These are phyloP conservation scores for Nineta flava DNA, from an alignment of 2,888 invertebrate species.

Conservation along the genomic window DNA sequence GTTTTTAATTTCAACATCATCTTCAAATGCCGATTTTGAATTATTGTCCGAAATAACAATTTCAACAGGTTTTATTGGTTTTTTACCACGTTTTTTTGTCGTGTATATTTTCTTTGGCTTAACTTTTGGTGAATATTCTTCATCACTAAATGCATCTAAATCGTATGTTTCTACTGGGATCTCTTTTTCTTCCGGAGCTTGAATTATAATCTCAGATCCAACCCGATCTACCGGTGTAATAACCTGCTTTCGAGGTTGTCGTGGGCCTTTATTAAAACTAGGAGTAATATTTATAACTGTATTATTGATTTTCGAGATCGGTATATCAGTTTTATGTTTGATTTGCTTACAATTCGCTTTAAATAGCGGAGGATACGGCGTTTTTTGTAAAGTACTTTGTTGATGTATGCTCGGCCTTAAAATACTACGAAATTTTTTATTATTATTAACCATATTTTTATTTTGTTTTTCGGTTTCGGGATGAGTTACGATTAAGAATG, in stretches of 20 bases:
- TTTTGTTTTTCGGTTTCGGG: not conserved
- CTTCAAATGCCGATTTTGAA: not conserved
- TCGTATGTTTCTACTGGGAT: constrained; percentile 2
- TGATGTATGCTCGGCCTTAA: not conserved
- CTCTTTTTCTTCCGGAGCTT: constrained; percentile 4
- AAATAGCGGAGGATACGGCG: not conserved
- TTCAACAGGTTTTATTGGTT: not conserved
- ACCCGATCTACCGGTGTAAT: constrained; percentile 24
- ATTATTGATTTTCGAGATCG: not conserved
- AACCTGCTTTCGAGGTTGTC: constrained; percentile 27
- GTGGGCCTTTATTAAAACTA: not conserved
- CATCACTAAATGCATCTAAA: constrained; percentile 1
- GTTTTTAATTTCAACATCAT: not conserved
- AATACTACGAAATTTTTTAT: constrained; percentile 1
- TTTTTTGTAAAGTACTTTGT: no score
- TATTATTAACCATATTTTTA: not conserved
- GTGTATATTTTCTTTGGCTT: not conserved
- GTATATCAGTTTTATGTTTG: not conserved
- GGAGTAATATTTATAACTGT: not conserved
- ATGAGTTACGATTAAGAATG: not conserved
- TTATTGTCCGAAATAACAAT: not conserved
- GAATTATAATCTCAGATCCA: constrained; percentile 24
- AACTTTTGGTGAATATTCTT: constrained; percentile 2
- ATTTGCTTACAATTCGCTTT: not conserved
- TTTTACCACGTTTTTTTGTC: constrained; percentile 4